Evolutionary conservation across 37 sponge, comb jelly and placozoan genomes (phyloP), one percentile per base, ranked within the genome.

Genomic region (Beroe ovata): DNA sequence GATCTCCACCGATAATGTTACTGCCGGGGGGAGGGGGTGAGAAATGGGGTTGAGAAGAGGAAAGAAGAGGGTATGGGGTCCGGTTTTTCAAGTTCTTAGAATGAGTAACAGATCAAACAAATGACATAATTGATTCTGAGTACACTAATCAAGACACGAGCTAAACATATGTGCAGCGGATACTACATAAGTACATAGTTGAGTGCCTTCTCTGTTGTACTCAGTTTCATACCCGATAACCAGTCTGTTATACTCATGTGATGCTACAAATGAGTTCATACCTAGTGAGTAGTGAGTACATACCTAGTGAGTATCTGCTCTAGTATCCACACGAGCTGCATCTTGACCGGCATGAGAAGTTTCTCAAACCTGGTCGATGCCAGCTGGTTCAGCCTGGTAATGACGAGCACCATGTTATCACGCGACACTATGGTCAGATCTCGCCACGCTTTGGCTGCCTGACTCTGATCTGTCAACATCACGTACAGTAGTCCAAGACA

Each of bases 381-480:
- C 33, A 66, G 69, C 64, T 89, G 89, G 39, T 16, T 60, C 32
- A 89, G 89, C n/a, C 42, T 25, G n/a, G 61, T 33, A 3, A 60
- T 18, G 6, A 62, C 91, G 6, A 90, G 39, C 54, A 59, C 69
- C 92, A 96, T 62, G 37, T 95, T 92, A 88, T 96, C 97, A 41
- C 94, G 91, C 19, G 94, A 89, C 32, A 96, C 88, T 58, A 96
- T 54, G 18, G 93, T 91, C 34, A 96, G 92, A 22, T 93, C 91
- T 39, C 91, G 88, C 89, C 94, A 96, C 11, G 64, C 96, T 93
- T 93, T 95, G 8, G 64, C 28, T 1, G 95, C 96, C 39, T 60
- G 39, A 40, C 88, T 39, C 60, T 91, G 90, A 64, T 96, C 92
- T 32, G 93, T 93, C 59, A 96, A 88, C 63, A 96, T 93, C 21